Percentiles rank a stretch among this genome's conserved stretches.
Evolutionary conservation across 1,140 invertebrate genomes (phyloP).

Genomic region (Conus ventricosus): DNA sequence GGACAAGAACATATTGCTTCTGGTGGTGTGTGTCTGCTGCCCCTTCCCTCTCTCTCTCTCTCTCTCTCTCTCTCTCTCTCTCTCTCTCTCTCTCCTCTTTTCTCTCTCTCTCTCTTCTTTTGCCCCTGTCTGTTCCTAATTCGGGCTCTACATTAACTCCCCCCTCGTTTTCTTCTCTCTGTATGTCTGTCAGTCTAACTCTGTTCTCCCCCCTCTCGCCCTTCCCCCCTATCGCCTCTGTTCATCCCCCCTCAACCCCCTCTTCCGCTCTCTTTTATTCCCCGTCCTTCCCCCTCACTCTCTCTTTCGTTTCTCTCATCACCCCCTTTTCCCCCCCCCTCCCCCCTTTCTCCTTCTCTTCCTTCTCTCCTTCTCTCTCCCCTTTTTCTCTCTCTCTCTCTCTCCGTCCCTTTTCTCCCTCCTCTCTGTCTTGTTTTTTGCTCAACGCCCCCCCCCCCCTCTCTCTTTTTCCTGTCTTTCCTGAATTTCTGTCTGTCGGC

Average conservation of each 20-base stretch:
- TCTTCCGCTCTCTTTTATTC: neutral
- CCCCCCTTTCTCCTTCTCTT: neutral
- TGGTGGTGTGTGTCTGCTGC: too few species aligned
- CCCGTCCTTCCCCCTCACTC: neutral
- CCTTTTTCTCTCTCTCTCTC: neutral
- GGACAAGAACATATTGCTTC: too few species aligned
- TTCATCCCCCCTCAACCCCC: neutral
- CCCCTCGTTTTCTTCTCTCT: neutral
- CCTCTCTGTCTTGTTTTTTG: neutral
- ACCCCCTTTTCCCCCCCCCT: neutral
- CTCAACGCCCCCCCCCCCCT: too few species aligned
- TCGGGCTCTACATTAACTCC: neutral
- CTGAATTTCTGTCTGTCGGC: too few species aligned
- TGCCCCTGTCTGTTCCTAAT: neutral
- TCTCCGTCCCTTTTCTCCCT: neutral
- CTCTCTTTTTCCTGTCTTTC: too few species aligned
- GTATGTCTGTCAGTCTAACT: neutral
- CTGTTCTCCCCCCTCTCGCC: neutral
- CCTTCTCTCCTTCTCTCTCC: neutral
- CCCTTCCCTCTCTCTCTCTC: neutral
- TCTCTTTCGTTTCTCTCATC: neutral
- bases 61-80: conserved; percentile 23
- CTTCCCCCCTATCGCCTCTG: neutral
- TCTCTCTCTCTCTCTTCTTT: conserved; percentile 1
- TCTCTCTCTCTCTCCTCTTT: neutral